These are phyloP conservation scores for Ostrea denselamellosa DNA, from an alignment of 1,140 invertebrate species.

Conservation along the genomic window DNA sequence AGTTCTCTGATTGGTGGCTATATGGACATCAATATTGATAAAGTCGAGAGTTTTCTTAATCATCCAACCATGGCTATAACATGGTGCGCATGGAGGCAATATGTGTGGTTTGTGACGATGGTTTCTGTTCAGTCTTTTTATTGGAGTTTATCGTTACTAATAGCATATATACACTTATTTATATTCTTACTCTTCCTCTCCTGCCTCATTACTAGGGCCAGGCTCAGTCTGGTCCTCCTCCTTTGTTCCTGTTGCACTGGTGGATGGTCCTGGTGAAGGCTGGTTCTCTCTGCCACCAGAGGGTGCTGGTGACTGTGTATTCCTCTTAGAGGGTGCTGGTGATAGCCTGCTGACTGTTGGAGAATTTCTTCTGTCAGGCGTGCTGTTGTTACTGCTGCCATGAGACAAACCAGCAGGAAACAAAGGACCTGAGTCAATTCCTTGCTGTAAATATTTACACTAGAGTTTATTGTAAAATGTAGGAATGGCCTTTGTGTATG, in stretches of 20 bases:
- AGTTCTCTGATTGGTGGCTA: no score
- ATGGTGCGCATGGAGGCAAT: no score
- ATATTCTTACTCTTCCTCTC: slow-evolving; percentile 56
- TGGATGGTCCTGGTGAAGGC: slow-evolving; percentile 30
- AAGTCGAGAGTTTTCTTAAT: no score
- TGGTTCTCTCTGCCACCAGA: slow-evolving; percentile 6
- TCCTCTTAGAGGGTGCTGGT: slow-evolving; percentile 21
- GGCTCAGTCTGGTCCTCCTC: slow-evolving; percentile 39
- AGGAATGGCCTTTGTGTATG: neutral
- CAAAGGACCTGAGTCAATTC: slow-evolving; percentile 71
- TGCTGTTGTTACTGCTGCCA: slow-evolving; percentile 41
- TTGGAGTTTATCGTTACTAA: no score
- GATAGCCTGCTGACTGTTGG: slow-evolving; percentile 11
- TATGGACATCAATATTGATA: no score
- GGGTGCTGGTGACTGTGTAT: neutral
- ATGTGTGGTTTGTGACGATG: no score
- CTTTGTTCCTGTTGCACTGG: neutral
- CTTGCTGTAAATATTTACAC: slow-evolving; percentile 69
- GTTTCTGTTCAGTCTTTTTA: no score
- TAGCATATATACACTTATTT: neutral
- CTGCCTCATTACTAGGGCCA: slow-evolving; percentile 35
- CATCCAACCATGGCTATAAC: no score
- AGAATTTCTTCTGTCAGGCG: slow-evolving; percentile 17
- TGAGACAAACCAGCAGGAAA: slow-evolving; percentile 69
- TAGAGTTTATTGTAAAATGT: neutral